Percentiles rank a stretch among this genome's conserved stretches.
Conservation (phyloP, 1,140 invertebrate genomes). For the Papilio aristodemus region DNA sequence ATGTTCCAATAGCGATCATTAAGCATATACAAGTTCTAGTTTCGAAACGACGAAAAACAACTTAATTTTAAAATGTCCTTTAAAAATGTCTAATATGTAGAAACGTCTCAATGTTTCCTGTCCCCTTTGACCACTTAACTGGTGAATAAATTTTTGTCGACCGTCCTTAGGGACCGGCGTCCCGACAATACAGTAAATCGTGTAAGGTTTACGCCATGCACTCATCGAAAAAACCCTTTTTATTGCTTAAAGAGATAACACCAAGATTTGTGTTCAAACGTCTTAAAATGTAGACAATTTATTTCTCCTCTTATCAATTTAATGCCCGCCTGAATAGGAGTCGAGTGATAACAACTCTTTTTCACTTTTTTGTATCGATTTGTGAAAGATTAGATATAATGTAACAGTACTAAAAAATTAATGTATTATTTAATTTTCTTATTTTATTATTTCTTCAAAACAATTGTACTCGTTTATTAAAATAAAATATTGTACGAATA, state of each 20-base stretch:
- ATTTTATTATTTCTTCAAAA: too few species aligned
- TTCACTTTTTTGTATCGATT: conserved; percentile 25
- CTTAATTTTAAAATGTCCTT: background rate
- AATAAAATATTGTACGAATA: too few species aligned
- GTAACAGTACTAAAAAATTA: background rate
- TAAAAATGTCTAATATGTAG: too few species aligned
- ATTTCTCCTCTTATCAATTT: conserved; percentile 37
- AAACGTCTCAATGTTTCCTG: conserved; percentile 31
- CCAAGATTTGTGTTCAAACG: conserved; percentile 37
- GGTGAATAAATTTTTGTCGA: conserved; percentile 41
- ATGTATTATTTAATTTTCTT: background rate
- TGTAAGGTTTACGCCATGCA: conserved; percentile 36
- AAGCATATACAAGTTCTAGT: too few species aligned
- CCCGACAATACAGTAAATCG: conserved; percentile 40
- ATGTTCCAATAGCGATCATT: too few species aligned
- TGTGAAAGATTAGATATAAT: background rate
- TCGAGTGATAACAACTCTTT: conserved; percentile 26
- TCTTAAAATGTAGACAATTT: conserved; percentile 44
- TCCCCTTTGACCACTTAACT: conserved; percentile 21
- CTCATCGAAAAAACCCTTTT: conserved; percentile 39
- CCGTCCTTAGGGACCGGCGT: conserved; percentile 36
- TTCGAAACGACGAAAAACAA: too few species aligned
- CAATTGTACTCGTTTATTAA: too few species aligned
- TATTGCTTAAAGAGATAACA: conserved; percentile 40
- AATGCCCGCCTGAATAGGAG: background rate